A percentile compares a stretch with the other conserved stretches of the same genome.
Evolutionary conservation across 2,113 vertebrate species (phyloP).

Genomic region (Archocentrus centrarchus): DNA sequence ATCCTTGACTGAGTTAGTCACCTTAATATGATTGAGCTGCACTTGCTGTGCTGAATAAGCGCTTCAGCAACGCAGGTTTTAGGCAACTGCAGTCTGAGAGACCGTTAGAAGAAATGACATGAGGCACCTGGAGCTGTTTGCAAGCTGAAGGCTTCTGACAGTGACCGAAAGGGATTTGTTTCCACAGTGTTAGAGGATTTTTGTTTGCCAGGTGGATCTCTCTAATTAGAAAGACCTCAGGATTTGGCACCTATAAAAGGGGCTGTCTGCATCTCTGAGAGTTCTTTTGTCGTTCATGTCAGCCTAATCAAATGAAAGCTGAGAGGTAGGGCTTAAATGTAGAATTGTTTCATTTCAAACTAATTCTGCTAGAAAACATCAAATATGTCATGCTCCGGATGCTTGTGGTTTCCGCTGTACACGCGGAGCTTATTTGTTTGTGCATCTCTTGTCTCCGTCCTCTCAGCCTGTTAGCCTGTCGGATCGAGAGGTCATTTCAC

Average conservation of each 20-base stretch:
- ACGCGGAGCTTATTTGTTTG: neutral
- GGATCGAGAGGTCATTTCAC: conserved; percentile 95
- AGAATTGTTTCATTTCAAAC: neutral
- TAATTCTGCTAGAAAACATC: neutral
- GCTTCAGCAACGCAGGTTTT: neutral
- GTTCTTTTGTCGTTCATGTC: neutral
- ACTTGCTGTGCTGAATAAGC: neutral
- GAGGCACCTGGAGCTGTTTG: neutral
- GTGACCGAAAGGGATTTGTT: neutral
- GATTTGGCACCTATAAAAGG: too few species aligned
- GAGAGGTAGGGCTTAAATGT: neutral
- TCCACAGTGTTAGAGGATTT: neutral
- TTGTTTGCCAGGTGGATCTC: neutral
- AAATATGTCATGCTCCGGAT: neutral
- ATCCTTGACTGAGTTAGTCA: neutral
- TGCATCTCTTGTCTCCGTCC: conserved; percentile 2
- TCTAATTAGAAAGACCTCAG: neutral
- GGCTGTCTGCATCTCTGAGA: neutral
- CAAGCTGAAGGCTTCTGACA: neutral
- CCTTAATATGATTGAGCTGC: neutral
- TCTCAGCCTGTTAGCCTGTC: conserved; percentile 85
- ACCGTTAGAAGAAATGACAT: neutral
- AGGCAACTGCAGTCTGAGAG: neutral
- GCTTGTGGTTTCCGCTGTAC: neutral
- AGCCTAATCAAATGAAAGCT: neutral